Conservation (phyloP, 1,140 invertebrate species). For the Trypoxylus dichotomus region DNA sequence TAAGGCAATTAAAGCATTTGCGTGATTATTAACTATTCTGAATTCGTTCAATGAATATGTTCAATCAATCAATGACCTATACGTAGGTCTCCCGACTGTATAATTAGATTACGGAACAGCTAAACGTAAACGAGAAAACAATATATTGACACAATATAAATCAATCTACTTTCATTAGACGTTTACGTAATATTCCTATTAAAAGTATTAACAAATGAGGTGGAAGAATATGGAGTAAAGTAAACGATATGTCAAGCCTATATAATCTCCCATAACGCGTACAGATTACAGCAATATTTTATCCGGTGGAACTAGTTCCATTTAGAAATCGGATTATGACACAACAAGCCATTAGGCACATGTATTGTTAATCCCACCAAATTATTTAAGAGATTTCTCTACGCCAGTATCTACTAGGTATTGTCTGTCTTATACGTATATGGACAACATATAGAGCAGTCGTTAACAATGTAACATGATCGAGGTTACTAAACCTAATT, state of each 20-base stretch:
- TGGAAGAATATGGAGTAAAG: background rate
- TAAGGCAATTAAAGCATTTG: too few relatives aligned
- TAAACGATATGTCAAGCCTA: background rate
- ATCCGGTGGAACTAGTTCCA: background rate
- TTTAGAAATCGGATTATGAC: slow-evolving; percentile 17
- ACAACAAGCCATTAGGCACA: slow-evolving; percentile 5
- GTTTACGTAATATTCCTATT: background rate
- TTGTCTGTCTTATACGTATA: background rate
- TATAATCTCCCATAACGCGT: background rate
- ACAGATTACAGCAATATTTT: slow-evolving; percentile 7
- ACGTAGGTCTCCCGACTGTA: too few relatives aligned
- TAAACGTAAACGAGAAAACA: background rate
- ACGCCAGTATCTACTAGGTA: background rate
- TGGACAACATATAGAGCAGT: background rate
- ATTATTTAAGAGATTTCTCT: background rate
- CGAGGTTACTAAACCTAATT: background rate
- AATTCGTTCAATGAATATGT: too few relatives aligned
- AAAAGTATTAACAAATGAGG: background rate
- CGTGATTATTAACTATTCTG: too few relatives aligned
- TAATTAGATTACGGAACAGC: too few relatives aligned
- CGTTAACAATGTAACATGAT: background rate
- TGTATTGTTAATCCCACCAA: background rate
- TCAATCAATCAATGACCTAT: too few relatives aligned
- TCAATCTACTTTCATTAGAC: background rate
- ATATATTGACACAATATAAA: background rate